These are phyloP conservation scores for Bothrops jararaca DNA, from an alignment of 2,113 vertebrate species.

Conservation along the genomic window DNA sequence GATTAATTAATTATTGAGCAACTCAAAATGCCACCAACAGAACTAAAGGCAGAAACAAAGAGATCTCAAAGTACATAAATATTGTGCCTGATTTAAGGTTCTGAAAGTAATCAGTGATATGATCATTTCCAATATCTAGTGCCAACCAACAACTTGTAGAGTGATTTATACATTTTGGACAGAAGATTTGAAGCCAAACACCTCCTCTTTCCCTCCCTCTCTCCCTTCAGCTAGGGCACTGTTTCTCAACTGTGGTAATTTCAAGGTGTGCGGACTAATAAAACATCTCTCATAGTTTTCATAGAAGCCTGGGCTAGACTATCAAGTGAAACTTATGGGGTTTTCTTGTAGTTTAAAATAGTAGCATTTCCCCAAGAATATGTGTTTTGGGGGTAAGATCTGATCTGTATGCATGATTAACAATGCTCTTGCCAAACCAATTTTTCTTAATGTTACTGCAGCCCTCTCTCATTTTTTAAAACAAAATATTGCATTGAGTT, in stretches of 20 bases:
- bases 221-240: background rate
- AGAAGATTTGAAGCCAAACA: background rate
- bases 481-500: background rate
- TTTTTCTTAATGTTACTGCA: conserved; percentile 1
- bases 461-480: background rate
- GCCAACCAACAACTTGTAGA: background rate
- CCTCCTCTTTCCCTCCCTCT: background rate
- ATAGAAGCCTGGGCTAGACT: background rate
- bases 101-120: background rate
- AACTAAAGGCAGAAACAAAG: background rate
- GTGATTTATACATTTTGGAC: background rate
- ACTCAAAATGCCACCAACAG: background rate
- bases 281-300: background rate
- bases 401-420: conserved; percentile 12
- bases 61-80: background rate
- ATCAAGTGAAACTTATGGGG: background rate
- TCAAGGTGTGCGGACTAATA: background rate
- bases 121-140: background rate
- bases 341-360: background rate
- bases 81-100: background rate
- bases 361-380: background rate
- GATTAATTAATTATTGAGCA: background rate
- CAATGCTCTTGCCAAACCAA: background rate
- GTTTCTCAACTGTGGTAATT: background rate
- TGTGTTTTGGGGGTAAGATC: background rate